These are phyloP conservation scores for Eidolon dupreanum DNA, from an alignment of 2,797 vertebrate species.

Conservation along the genomic window DNA sequence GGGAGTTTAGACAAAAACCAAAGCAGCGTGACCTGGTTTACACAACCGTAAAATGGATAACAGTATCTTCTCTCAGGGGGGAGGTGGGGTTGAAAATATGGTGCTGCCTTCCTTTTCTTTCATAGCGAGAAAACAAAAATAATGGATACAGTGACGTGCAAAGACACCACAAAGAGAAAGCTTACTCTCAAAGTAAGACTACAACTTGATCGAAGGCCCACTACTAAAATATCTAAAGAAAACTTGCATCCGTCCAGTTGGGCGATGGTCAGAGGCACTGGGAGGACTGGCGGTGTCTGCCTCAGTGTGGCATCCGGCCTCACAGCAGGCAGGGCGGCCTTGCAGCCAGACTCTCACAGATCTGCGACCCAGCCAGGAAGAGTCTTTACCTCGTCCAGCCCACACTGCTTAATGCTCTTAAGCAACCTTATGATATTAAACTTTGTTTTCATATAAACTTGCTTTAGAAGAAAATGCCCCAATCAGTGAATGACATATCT, in stretches of 20 bases:
- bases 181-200: not conserved
- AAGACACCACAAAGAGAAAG: not conserved
- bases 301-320: not conserved
- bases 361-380: not conserved
- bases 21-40: not conserved
- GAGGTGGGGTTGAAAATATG: not conserved
- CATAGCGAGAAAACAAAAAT: not conserved
- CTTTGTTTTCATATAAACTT: not conserved
- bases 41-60: not conserved
- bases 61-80: not conserved
- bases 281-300: not conserved
- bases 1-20: not conserved
- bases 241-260: rapidly evolving
- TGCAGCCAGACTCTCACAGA: not conserved
- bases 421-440: not conserved
- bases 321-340: not conserved
- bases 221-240: not conserved
- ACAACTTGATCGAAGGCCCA: not conserved
- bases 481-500: not conserved
- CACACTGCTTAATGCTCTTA: not conserved
- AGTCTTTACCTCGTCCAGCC: not conserved
- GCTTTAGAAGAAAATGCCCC: not conserved
- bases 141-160: not conserved
- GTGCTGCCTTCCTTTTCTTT: not conserved
- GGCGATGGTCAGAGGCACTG: not conserved